These are phyloP conservation scores for Chaetura pelagica DNA, from an alignment of 2,113 vertebrate species.

Conservation along the genomic window DNA sequence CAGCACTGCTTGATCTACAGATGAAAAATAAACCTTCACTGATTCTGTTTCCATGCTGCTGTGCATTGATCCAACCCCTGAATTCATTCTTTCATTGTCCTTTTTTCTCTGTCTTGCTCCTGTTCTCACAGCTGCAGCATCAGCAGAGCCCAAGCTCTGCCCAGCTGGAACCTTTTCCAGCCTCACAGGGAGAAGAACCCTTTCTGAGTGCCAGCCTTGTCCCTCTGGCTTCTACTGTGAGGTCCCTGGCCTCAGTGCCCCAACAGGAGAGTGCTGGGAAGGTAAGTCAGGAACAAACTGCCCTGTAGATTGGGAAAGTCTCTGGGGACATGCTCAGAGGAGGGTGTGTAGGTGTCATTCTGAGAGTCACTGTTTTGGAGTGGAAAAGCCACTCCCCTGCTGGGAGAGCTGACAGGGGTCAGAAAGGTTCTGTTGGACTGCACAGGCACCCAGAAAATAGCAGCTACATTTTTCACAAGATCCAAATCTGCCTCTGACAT, in stretches of 20 bases:
- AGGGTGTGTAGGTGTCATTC: not conserved
- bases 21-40: not conserved
- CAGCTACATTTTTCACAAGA: not conserved
- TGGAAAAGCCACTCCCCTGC: not conserved
- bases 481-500: not conserved
- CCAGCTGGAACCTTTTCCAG: conserved; percentile 87
- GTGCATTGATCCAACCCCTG: not conserved
- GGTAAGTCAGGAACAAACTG: conserved; percentile 61
- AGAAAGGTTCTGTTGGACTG: not conserved
- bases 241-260: conserved; percentile 77
- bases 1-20: not conserved
- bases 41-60: not conserved
- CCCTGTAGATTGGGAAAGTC: not conserved
- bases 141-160: conserved; percentile 80
- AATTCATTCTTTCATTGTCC: not conserved
- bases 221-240: conserved; percentile 84
- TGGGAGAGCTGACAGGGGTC: not conserved
- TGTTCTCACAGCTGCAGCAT: conserved; percentile 78
- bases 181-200: conserved; percentile 63
- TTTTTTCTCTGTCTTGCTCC: not conserved
- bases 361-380: not conserved
- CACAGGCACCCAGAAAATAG: not conserved
- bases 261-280: conserved; percentile 83
- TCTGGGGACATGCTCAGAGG: not conserved
- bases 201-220: conserved; percentile 82